Base-by-base conservation (phyloP, 2,888 invertebrate species). In the Myopa tessellatipennis region DNA sequence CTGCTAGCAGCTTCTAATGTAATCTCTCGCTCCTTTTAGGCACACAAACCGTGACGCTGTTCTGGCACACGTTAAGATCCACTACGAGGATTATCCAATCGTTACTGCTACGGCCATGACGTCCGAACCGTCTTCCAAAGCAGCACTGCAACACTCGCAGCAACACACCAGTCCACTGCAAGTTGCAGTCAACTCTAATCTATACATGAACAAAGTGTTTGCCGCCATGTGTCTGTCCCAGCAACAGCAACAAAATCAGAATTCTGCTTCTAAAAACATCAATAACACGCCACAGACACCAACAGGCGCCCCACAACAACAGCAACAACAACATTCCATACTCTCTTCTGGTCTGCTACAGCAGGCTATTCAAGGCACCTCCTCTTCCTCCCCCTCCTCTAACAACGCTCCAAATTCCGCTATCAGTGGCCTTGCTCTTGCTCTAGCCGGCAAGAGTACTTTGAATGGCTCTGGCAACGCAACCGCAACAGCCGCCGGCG, bases 11-110 rank as follows among this genome's bases (percentile, higher is more conserved):
- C 26, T 34, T 18, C 68, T n/a, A 14, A n/a, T 36, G 12, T 45
- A 14, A 10, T 69, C 61, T 7, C 8, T 10, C 26, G 18, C 26
- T 61, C 61, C 2, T 61, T 38, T 12, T 83, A 93, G 94, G 83
- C 92, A 93, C 87, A 90, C 91, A 38, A 93, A 92, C 83, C 91
- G 92, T 71, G 93, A 93, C 76, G 91, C 92, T 36, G 92, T 94
- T 3, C 88, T 93, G 80, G 90, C 91, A 18, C 94, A 94, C 82
- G 93, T 94, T 2, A 92, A 93, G 83, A 91, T 91, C 52, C 93
- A 93, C 84, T 93, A 93, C 70, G 87, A 90, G 80, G 90, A 88
- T 70, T 84, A 82, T 4, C 82, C 85, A 1, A 84, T 80, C 72
- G 80, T 81, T 26, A 80, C 83, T 3, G 80, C 82, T 26, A 82